phyloP scores from a whole-genome alignment of 2,888 invertebrate genomes.

The Drosophila nr. perissopoda region DNA sequence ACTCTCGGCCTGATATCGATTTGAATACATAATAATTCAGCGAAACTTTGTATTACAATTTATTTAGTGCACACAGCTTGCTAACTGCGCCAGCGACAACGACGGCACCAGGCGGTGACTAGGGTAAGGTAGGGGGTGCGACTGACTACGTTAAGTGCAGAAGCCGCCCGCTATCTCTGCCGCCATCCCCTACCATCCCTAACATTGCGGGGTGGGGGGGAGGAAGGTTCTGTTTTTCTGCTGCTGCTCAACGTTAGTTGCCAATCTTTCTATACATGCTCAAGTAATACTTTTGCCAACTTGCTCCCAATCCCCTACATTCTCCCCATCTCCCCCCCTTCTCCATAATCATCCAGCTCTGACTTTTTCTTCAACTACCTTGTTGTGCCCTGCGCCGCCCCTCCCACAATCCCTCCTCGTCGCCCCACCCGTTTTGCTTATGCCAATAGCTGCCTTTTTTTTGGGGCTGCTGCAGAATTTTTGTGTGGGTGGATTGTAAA shows the following conservation, averaged over 20 bases:
- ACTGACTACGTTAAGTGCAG: conserved; percentile 29
- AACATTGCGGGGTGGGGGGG: background rate
- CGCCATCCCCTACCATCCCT: background rate
- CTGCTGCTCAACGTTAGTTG: conserved; percentile 47
- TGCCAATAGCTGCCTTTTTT: conserved; percentile 23
- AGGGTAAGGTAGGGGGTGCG: background rate
- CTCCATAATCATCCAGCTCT: background rate
- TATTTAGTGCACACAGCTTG: conserved; percentile 71
- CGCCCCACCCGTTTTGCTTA: background rate
- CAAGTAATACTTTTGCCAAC: conserved; percentile 72
- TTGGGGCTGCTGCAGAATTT: conserved; percentile 22
- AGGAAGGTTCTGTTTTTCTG: background rate
- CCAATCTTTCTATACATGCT: conserved; percentile 70
- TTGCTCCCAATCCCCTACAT: conserved; percentile 18
- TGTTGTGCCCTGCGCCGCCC: conserved; percentile 5
- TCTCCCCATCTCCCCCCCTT: background rate
- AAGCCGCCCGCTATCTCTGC: conserved; percentile 16
- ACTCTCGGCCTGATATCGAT: conserved; percentile 69
- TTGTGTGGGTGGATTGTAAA: conserved; percentile 66
- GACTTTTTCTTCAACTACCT: conserved; percentile 39
- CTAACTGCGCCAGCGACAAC: conserved; percentile 17
- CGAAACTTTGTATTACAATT: conserved; percentile 80
- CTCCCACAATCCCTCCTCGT: background rate
- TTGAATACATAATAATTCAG: conserved; percentile 79
- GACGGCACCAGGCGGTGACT: background rate